Evolutionary conservation across 2,888 invertebrate species (phyloP), one percentile per base, ranked within the genome.

Genomic region (Ichneumoninae sp.): DNA sequence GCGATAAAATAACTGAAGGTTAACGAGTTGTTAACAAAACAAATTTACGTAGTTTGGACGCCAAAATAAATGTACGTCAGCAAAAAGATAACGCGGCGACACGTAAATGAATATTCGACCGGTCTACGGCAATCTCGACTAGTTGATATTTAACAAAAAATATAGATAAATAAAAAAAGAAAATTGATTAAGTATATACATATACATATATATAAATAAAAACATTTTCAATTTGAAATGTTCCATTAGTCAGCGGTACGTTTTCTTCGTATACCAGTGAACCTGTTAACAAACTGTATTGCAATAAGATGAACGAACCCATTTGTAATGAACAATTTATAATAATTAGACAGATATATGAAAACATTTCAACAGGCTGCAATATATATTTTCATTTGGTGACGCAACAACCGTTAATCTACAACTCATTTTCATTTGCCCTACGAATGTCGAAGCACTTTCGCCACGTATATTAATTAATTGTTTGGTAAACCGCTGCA

Each of bases 401-500:
- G 5, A 57, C 57, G 57, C 57, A 26, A 57, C 26, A 8, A 52
- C 19, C 52, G 52, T 52, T 52, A 52, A 1, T 6, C 52, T 13
- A 57, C 22, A 54, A 54, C 54, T 10, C 57, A 26, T 26, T 22
- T 26, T 57, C 57, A 4, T 26, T 57, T 13, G 26, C 57, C 57
- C 13, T 63, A 63, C 33, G 63, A 63, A 33, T 57, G 63, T 63
- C 33, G 16, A 33, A 30, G 63, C 63, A 30, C 63, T 63, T 63
- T 33, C 63, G 33, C 63, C 60, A 57, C 60, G 40, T 71, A 54
- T 65, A 71, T 50, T 50, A 57, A 77, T 66, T 60, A 65, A 82
- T 40, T 54, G 30, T 68, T 78, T 63, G 71, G 77, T 82, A 66
- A 44, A 63, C 22, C 26, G 54, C 70, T 40, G 73, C 47, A 68